These are phyloP conservation scores for Pagrus major DNA, from an alignment of 2,113 vertebrate genomes.

Conservation along the genomic window DNA sequence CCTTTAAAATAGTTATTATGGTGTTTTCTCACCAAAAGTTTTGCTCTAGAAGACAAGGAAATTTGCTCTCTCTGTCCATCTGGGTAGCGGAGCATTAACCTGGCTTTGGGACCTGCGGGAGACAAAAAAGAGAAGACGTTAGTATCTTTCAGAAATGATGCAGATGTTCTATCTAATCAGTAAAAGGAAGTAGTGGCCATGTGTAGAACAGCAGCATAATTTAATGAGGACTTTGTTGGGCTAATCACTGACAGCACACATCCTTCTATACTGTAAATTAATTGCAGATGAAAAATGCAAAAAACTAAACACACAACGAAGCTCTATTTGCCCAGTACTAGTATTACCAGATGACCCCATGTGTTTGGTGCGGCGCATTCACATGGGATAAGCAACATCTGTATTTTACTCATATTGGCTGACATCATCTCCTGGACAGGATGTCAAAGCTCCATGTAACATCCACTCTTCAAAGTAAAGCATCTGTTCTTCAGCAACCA, in stretches of 20 bases:
- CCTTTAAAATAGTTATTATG: neutral
- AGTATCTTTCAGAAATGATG: neutral
- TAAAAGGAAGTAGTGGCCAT: no score
- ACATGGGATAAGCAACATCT: no score
- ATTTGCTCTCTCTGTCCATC: slow-evolving; percentile 99
- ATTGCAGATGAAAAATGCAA: neutral
- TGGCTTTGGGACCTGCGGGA: slow-evolving; percentile 96
- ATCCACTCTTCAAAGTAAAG: no score
- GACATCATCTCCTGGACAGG: no score
- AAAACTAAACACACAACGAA: neutral
- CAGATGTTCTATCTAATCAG: neutral
- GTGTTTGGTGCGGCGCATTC: no score
- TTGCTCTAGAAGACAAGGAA: slow-evolving; percentile 94
- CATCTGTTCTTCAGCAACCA: no score
- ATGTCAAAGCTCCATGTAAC: no score
- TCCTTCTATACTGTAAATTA: neutral
- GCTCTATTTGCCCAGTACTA: no score
- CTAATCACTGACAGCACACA: neutral
- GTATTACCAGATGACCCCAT: no score
- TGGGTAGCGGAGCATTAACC: slow-evolving; percentile 97
- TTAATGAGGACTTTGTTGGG: neutral
- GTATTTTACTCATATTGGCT: no score
- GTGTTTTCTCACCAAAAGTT: slow-evolving; percentile 89
- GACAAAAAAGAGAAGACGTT: neutral
- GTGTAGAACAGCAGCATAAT: neutral